Percentiles rank a stretch among this genome's conserved stretches.
Conservation (phyloP, 1,140 invertebrate genomes). For the Neotoxoptera formosana region DNA sequence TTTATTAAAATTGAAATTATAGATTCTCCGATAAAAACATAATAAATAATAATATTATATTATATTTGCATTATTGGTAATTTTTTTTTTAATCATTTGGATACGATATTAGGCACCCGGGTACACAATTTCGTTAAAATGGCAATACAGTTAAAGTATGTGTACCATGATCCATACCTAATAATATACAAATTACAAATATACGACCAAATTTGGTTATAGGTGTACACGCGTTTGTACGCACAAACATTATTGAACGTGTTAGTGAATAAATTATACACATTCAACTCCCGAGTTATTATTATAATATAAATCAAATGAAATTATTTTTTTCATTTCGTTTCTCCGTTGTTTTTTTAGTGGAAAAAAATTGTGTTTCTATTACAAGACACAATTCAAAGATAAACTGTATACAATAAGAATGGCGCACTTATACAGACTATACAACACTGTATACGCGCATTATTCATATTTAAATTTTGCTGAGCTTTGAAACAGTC, state of each 20-base stretch:
- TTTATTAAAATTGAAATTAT: too few species aligned
- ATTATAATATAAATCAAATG: neutral
- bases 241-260: neutral
- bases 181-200: neutral
- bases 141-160: too few species aligned
- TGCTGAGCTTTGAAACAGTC: neutral
- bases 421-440: neutral
- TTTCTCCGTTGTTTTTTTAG: neutral
- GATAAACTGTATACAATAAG: neutral
- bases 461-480: constrained; percentile 4
- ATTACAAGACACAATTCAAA: neutral
- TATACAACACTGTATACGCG: neutral
- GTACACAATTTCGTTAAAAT: too few species aligned
- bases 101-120: too few species aligned
- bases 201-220: neutral
- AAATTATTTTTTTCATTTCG: neutral
- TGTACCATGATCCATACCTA: neutral
- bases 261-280: neutral
- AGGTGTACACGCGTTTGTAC: neutral
- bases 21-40: too few species aligned
- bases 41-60: too few species aligned
- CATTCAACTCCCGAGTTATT: neutral
- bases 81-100: too few species aligned
- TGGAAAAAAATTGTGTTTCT: neutral
- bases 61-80: too few species aligned